Conservation (phyloP, 2,888 invertebrate species). For the Catocala sponsa region DNA sequence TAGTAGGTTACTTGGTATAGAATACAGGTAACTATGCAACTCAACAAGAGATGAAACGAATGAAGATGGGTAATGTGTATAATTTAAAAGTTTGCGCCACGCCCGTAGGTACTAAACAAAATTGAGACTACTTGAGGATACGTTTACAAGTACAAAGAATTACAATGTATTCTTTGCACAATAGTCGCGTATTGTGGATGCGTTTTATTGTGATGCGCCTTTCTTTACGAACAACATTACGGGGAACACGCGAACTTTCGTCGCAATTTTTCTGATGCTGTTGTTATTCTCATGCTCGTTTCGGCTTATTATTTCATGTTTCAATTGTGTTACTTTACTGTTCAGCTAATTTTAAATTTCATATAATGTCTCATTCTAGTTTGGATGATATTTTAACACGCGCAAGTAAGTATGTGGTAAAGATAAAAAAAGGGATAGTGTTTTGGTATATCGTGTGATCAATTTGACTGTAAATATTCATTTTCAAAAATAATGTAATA, state of each 20-base stretch:
- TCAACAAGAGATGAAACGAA: slow-evolving; percentile 47
- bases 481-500: slow-evolving; percentile 59
- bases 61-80: slow-evolving; percentile 38
- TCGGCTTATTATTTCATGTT: slow-evolving; percentile 26
- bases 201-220: slow-evolving; percentile 35
- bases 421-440: slow-evolving; percentile 33
- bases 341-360: slow-evolving; percentile 18
- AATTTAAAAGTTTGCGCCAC: slow-evolving; percentile 53
- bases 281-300: slow-evolving; percentile 36
- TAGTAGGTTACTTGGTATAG: slow-evolving; percentile 41
- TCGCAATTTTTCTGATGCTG: slow-evolving; percentile 29
- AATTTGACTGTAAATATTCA: slow-evolving; percentile 46
- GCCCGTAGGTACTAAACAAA: slow-evolving; percentile 38
- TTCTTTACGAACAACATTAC: slow-evolving; percentile 35
- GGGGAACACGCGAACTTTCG: slow-evolving; percentile 28
- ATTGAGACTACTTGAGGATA: slow-evolving; percentile 34
- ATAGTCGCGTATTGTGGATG: slow-evolving; percentile 39
- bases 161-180: slow-evolving; percentile 41
- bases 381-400: slow-evolving; percentile 16
- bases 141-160: slow-evolving; percentile 41
- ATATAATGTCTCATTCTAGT: slow-evolving; percentile 6
- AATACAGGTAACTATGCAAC: slow-evolving; percentile 49
- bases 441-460: slow-evolving; percentile 32
- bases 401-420: slow-evolving; percentile 23
- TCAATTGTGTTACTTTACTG: slow-evolving; percentile 24